A percentile compares a stretch with the other conserved stretches of the same genome.
These are phyloP conservation scores for Monopterus albus DNA, from an alignment of 2,113 vertebrate genomes.

Conservation along the genomic window DNA sequence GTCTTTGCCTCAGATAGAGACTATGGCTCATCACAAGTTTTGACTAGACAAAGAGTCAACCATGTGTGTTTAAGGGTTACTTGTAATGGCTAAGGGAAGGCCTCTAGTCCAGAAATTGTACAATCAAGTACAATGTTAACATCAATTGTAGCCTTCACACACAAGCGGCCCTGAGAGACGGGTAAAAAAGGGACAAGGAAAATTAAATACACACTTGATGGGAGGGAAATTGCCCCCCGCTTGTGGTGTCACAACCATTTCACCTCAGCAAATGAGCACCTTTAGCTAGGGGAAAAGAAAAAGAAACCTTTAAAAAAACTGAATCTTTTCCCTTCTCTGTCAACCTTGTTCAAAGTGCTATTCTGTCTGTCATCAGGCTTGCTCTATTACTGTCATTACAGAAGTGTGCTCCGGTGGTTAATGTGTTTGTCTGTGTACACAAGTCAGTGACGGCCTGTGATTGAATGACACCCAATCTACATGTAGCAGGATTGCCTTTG, in stretches of 20 bases:
- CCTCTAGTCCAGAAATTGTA: conserved; percentile 41
- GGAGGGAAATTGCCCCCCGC: conserved; percentile 76
- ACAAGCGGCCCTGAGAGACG: conserved; percentile 37
- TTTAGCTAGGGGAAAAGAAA: conserved; percentile 53
- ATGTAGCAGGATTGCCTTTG: conserved; percentile 67
- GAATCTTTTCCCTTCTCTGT: conserved; percentile 72
- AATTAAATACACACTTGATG: conserved; percentile 80
- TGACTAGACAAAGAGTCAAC: conserved; percentile 3
- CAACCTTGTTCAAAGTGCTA: conserved; percentile 68
- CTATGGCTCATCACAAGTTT: neutral
- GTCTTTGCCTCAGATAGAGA: neutral
- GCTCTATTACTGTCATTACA: conserved; percentile 81
- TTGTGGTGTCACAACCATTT: conserved; percentile 65
- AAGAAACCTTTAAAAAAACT: conserved; percentile 25
- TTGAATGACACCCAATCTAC: conserved; percentile 84
- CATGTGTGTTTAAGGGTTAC: conserved; percentile 20
- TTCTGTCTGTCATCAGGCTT: conserved; percentile 70
- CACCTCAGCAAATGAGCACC: conserved; percentile 82
- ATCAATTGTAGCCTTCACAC: conserved; percentile 74
- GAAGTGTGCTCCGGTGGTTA: conserved; percentile 68
- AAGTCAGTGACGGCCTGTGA: conserved; percentile 29
- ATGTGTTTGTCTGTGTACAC: conserved; percentile 79
- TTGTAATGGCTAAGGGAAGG: conserved; percentile 13
- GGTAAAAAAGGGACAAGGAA: conserved; percentile 48
- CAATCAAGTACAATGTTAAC: conserved; percentile 77